Base-by-base conservation (phyloP, 1,140 invertebrate genomes). In the Holotrichia oblita region DNA sequence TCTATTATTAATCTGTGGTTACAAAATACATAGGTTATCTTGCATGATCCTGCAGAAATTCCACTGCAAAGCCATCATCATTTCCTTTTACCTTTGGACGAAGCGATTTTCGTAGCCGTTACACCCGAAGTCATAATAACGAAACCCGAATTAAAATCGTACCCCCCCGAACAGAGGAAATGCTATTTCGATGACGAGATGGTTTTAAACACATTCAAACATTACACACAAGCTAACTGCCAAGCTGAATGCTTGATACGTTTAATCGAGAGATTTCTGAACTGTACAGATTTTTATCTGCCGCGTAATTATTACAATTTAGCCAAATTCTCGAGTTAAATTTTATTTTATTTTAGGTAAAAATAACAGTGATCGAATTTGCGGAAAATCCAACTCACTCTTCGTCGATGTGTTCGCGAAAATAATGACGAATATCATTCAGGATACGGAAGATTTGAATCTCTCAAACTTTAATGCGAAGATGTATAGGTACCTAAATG, bases 151-250 rank as follows among this genome's bases (percentile, higher is more conserved):
- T 75, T 83, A 7, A 77, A 77, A 79, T 20, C 59, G 1, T 85
- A 82, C 40, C 74, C 80, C 40, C 61, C 81, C 0, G 22, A 79
- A 73, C 48, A 77, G 40, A 80, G 84, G 6, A 79, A 82, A 34
- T 84, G 84, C 40, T 83, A 78, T 34, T 78, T 78, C 24, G 17
- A 24, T 0, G 14, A 64, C 9, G 77, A 78, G 34, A 73, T 12
- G 22, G 6, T 27, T 17, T n/a, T 78, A 9, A 55, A n/a, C 3
- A 3, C 0, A 2, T 94, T 91, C 83, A 89, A 90, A 83, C 91
- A 91, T 6, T 95, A 95, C 84, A 94, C 93, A 0, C 93, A 94
- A 84, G 88, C 90, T 40, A 95, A 94, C 83, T 95, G 94, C 82
- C 89, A 93, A 79, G 87, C 93, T 73, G 94, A 95, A 87, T 95